Evolutionary conservation across 2,797 vertebrate genomes (phyloP).

Genomic region (Bradypus variegatus): DNA sequence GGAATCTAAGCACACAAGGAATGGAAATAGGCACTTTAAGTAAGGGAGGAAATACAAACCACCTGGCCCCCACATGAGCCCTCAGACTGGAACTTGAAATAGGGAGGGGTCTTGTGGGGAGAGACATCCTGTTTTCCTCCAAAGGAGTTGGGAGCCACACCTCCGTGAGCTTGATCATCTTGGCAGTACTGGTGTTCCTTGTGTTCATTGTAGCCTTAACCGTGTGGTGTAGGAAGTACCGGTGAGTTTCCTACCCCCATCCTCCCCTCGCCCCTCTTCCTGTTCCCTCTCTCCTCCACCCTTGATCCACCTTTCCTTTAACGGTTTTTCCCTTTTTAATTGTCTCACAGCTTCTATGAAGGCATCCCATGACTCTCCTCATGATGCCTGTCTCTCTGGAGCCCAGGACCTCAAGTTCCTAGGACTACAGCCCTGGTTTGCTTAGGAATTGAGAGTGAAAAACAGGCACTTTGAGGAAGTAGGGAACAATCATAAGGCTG

Average conservation of each 20-base stretch:
- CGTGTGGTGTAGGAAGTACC: accelerated
- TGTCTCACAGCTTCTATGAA: conserved; percentile 23
- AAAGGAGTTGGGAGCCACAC: not conserved
- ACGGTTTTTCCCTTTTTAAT: not conserved
- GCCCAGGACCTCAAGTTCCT: not conserved
- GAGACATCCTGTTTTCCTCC: not conserved
- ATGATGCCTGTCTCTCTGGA: not conserved
- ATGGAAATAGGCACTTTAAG: not conserved
- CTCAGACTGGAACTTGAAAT: not conserved
- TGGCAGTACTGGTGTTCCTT: not conserved
- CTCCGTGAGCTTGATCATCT: accelerated
- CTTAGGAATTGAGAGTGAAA: not conserved
- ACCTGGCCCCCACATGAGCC: not conserved
- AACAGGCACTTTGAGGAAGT: not conserved
- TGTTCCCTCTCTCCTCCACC: not conserved
- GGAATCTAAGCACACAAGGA: not conserved
- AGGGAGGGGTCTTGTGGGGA: not conserved
- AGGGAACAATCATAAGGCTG: not conserved
- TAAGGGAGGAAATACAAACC: not conserved
- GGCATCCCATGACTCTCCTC: not conserved
- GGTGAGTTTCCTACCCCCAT: not conserved
- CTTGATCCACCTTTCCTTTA: not conserved
- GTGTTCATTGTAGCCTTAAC: not conserved
- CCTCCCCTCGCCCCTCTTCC: not conserved
- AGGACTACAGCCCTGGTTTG: not conserved